These are phyloP conservation scores for Eupithecia abbreviata DNA, from an alignment of 2,888 invertebrate genomes.

Conservation along the genomic window DNA sequence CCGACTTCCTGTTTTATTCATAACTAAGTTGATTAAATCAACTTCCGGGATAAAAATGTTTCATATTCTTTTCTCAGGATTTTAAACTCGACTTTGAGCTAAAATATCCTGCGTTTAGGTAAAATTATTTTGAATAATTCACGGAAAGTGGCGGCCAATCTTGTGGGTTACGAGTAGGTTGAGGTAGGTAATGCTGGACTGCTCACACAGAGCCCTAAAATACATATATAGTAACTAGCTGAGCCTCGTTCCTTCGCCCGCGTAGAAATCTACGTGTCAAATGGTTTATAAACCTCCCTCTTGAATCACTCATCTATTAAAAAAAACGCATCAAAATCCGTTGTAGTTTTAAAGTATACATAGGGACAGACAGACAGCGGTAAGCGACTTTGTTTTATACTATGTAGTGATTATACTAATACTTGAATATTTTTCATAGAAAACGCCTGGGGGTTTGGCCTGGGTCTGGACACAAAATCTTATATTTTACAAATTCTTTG, in stretches of 20 bases:
- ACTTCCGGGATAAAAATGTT: not conserved
- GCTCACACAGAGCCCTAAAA: not conserved
- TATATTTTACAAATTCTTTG: too few relatives aligned
- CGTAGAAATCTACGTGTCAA: too few relatives aligned
- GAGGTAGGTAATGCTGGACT: not conserved
- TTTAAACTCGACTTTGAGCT: not conserved
- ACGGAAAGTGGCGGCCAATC: not conserved
- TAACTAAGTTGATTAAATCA: slow-evolving; percentile 16
- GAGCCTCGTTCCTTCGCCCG: too few relatives aligned
- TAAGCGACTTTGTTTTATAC: too few relatives aligned
- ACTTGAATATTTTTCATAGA: too few relatives aligned
- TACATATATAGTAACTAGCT: not conserved
- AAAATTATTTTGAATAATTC: not conserved
- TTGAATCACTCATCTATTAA: too few relatives aligned
- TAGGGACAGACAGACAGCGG: too few relatives aligned
- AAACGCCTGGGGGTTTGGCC: too few relatives aligned
- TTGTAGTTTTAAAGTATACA: too few relatives aligned
- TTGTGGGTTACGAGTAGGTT: not conserved
- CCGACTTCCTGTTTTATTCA: slow-evolving; percentile 8
- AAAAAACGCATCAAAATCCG: too few relatives aligned
- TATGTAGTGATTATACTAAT: too few relatives aligned
- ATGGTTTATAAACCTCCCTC: not conserved
- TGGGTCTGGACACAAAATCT: too few relatives aligned
- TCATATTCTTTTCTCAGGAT: not conserved
- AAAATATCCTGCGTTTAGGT: not conserved